Conservation (phyloP, 2,888 invertebrate genomes). For the Tipula helvola region DNA sequence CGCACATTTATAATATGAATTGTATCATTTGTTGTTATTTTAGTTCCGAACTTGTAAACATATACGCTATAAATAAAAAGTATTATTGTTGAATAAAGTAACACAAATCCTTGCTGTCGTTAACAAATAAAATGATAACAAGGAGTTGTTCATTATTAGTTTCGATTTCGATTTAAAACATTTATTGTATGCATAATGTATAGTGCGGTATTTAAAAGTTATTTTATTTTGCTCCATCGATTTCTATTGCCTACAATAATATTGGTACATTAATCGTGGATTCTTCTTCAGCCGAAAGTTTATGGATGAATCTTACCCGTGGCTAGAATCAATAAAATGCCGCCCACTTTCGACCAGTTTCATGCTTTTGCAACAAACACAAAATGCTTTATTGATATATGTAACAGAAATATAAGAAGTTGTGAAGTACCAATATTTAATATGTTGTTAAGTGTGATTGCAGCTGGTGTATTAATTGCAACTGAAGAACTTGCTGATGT, state of each 20-base stretch:
- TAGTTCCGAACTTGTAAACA: background rate
- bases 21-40: background rate
- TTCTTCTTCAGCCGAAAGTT: no score
- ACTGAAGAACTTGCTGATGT: constrained; percentile 89
- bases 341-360: no score
- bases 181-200: background rate
- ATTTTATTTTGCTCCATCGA: no score
- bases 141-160: background rate
- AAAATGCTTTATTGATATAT: no score
- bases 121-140: background rate
- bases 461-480: constrained; percentile 87
- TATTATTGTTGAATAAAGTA: background rate
- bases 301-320: no score
- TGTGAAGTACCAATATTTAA: no score
- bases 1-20: background rate
- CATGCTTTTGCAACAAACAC: no score
- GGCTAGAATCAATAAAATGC: no score
- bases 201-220: background rate
- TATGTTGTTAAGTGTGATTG: constrained; percentile 70
- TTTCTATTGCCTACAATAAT: no score
- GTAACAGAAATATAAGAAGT: no score
- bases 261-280: no score
- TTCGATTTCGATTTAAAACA: background rate
- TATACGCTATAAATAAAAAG: background rate
- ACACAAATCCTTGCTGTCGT: background rate